Percentiles rank a stretch among this genome's conserved stretches.
Conservation (phyloP, 2,113 vertebrate genomes). For the Rhineura floridana region DNA sequence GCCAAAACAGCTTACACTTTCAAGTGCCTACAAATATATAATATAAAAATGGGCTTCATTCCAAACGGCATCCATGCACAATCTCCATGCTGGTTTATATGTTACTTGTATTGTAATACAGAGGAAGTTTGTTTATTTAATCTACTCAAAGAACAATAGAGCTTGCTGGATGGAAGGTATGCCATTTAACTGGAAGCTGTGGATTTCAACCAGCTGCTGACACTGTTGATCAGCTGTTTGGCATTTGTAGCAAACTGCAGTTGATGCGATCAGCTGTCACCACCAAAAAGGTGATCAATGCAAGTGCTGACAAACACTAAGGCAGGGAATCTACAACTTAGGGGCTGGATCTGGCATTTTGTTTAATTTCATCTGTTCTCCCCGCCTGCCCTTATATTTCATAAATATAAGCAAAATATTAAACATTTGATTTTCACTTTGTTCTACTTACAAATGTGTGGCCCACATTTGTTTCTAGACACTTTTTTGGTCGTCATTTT, state of each 20-base stretch:
- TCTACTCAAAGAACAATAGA: neutral
- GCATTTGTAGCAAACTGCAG: neutral
- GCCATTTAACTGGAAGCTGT: neutral
- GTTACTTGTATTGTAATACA: neutral
- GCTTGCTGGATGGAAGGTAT: neutral
- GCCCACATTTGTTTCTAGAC: too few relatives aligned
- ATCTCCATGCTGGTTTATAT: neutral
- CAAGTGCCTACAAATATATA: neutral
- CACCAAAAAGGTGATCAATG: neutral
- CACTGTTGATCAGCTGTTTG: constrained; percentile 6
- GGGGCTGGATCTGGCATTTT: neutral
- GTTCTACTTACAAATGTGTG: too few relatives aligned
- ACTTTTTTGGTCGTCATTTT: too few relatives aligned
- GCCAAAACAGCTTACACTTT: neutral
- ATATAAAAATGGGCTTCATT: neutral
- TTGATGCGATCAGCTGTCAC: neutral
- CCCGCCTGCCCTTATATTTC: too few relatives aligned
- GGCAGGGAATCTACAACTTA: neutral
- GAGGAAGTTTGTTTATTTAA: neutral
- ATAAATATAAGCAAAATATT: too few relatives aligned
- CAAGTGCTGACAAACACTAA: constrained; percentile 5
- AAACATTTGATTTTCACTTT: too few relatives aligned
- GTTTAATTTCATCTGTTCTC: neutral
- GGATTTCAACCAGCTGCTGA: neutral
- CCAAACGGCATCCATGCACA: too few relatives aligned